Evolutionary conservation across 2,888 invertebrate genomes (phyloP), one percentile per base, ranked within the genome.

Genomic region (Isotomurus palustris): DNA sequence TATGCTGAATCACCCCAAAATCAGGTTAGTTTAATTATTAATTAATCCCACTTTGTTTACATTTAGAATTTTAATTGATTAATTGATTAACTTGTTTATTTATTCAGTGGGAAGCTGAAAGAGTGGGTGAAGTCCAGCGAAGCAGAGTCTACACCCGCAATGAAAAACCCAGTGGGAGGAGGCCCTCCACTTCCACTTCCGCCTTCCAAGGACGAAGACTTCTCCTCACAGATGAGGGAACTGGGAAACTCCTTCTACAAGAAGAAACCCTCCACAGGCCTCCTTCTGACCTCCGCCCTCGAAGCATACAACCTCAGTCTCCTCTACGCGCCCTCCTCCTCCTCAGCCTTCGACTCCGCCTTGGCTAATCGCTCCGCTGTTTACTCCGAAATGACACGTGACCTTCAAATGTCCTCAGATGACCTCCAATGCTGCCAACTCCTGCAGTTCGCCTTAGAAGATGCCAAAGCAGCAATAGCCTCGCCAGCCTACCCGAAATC

Each of bases 251-350:
- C 60, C 70, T 14, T 73, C 74, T 57, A 56, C 74, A 27, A 56
- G 58, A 8, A 75, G 75, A 55, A 73, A 74, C 29, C 66, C 71
- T n/a, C n/a, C n/a, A n/a, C n/a, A n/a, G n/a, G n/a, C n/a, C n/a
- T 17, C 73, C 73, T 8, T 66, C 74, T n/a, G n/a, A n/a, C n/a
- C n/a, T n/a, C n/a, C n/a, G n/a, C 83, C 70, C 76, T 83, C 53
- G 73, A 77, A 53, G 79, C 78, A 44, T 87, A 86, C 71, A 81
- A 82, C 0, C 80, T 82, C 71, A 83, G 84, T 74, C 79, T 85
- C 10, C 72, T 80, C 53, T 81, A 78, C 72, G 84, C 86, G 4
- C 74, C 77, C 14, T 10, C 32, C 32, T 32, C 32, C 32, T 32
- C 32, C 32, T 14, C 8, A 8, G 8, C 12, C 32, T 32, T n/a